Base-by-base conservation (phyloP, 2,888 invertebrate genomes). In the Archips xylosteana region DNA sequence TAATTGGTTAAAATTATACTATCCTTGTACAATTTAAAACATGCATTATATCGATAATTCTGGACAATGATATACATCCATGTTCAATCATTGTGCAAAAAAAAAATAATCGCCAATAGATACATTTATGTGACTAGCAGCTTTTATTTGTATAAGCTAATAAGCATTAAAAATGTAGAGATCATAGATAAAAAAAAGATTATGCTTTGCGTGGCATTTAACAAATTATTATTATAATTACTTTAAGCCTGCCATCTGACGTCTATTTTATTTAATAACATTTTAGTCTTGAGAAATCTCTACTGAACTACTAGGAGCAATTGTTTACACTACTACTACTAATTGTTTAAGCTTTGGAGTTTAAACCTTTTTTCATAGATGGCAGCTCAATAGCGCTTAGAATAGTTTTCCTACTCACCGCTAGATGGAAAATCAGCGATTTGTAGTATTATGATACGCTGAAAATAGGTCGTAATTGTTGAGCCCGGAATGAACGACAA, bases 321-420 rank as follows among this genome's bases (percentile, higher is more conserved):
- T 51, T 9, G 69, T 39, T 36, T 51, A 4, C 4, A 13, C 9
- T 4, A 32, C n/a, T n/a, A n/a, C n/a, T n/a, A n/a, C n/a, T n/a
- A n/a, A n/a, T n/a, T n/a, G n/a, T n/a, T n/a, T n/a, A 49, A 36
- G n/a, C 67, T 57, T 42, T 42, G 1, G 63, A 34, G 2, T 64
- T 42, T 5, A 5, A 8, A 2, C 9, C 1, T 3, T 23, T 23
- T 5, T 13, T 6, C 10, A 45, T 64, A 64, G 64, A 64, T 9
- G 32, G 34, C 64, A 49, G 49, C n/a, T 45, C 32, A 8, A 3
- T 10, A 4, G 15, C 47, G 2, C 2, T 32, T 5, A 4, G 8
- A 32, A 57, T 45, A 39, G n/a, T 69, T 45, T 15, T 23, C 61
- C 74, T 74, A 75, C 67, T 70, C 23, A 12, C 36, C 57, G 63